Percentiles rank a stretch among this genome's conserved stretches.
These are phyloP conservation scores for Zoanthus gigantus DNA, from an alignment of 92 coral and sea anemone genomes.

Conservation along the genomic window DNA sequence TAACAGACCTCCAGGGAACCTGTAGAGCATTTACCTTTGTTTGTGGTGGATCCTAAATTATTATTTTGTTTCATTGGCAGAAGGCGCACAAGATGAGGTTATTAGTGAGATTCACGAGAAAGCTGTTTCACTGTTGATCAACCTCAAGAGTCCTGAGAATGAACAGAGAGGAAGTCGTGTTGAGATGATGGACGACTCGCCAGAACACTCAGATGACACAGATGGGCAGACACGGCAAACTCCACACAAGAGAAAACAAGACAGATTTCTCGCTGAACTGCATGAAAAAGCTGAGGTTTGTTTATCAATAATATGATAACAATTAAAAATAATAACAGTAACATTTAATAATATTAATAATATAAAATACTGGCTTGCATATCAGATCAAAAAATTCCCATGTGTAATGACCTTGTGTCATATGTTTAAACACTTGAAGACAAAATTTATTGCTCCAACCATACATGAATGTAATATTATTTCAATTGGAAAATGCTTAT, in stretches of 20 bases:
- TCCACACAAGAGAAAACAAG: conserved; percentile 83
- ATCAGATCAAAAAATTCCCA: too few relatives aligned
- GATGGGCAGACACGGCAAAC: conserved; percentile 53
- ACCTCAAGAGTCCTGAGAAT: conserved; percentile 52
- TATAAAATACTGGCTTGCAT: too few relatives aligned
- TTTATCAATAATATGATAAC: background rate
- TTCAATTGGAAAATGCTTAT: background rate
- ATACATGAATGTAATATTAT: background rate
- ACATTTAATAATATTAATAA: too few relatives aligned
- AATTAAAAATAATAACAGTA: background rate
- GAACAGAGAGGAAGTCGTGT: conserved; percentile 31
- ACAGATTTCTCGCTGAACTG: conserved; percentile 81
- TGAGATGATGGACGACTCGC: conserved; percentile 29
- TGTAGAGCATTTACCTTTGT: too few relatives aligned
- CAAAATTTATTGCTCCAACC: background rate
- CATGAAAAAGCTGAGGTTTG: conserved; percentile 96
- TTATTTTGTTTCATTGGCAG: conserved; percentile 17
- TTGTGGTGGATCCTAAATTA: too few relatives aligned
- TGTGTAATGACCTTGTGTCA: too few relatives aligned
- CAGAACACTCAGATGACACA: conserved; percentile 22
- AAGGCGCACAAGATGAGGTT: conserved; percentile 42
- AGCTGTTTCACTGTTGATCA: conserved; percentile 51
- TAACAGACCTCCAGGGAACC: too few relatives aligned
- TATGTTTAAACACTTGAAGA: background rate
- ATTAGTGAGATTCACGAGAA: conserved; percentile 58